Conservation (phyloP, 2,888 invertebrate genomes). For the Trissolcus japonicus region DNA sequence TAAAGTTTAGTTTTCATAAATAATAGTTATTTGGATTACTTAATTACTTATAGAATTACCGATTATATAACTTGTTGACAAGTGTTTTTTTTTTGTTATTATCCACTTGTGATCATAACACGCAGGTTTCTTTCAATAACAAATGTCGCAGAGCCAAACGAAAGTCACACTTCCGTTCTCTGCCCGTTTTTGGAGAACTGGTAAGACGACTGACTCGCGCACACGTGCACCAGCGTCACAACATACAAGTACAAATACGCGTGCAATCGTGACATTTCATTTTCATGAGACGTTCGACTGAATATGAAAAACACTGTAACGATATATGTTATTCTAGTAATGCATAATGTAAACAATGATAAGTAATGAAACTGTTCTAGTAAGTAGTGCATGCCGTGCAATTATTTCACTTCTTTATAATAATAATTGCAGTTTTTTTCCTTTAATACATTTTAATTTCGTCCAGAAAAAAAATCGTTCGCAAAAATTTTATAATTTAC, state of each 20-base stretch:
- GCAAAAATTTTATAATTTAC: too few species aligned
- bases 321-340: constrained; percentile 8
- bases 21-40: neutral
- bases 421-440: neutral
- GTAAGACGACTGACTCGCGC: constrained; percentile 35
- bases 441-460: too few species aligned
- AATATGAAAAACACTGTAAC: neutral
- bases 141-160: constrained; percentile 17
- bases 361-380: neutral
- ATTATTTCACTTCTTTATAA: neutral
- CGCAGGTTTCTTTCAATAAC: neutral
- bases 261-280: constrained; percentile 16
- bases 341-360: constrained; percentile 26
- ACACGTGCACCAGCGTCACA: constrained; percentile 29
- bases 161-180: constrained; percentile 42
- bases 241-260: constrained; percentile 15
- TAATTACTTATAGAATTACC: constrained; percentile 32
- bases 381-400: neutral
- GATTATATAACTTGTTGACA: neutral
- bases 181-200: constrained; percentile 49
- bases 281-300: constrained; percentile 1
- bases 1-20: constrained; percentile 31
- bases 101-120: too few species aligned
- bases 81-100: too few species aligned
- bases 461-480: too few species aligned